Percentiles rank a stretch among this genome's conserved stretches.
phyloP scores from a whole-genome alignment of 2,888 invertebrate species.

The Lycaena phlaeas region DNA sequence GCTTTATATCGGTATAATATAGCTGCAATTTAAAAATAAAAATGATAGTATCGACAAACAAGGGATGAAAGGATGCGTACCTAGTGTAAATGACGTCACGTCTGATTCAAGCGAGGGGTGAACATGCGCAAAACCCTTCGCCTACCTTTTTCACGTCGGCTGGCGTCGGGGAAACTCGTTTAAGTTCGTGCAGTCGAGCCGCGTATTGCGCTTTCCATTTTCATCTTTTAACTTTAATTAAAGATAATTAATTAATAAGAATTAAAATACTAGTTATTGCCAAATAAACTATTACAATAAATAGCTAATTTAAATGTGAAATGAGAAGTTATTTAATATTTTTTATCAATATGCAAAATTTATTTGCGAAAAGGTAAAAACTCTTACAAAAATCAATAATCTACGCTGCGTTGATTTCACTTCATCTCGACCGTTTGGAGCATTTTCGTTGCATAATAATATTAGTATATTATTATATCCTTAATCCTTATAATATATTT shows the following conservation, averaged over 20 bases:
- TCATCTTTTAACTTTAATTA: neutral
- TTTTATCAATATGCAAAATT: neutral
- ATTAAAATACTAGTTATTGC: neutral
- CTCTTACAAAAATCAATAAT: too few relatives aligned
- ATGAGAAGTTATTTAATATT: neutral
- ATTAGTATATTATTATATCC: too few relatives aligned
- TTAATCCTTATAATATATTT: too few relatives aligned
- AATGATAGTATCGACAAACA: constrained; percentile 7
- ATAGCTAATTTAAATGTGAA: neutral
- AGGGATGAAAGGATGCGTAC: constrained; percentile 22
- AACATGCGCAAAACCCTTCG: constrained; percentile 51
- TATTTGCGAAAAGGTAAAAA: too few relatives aligned
- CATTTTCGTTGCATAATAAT: too few relatives aligned
- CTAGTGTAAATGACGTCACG: constrained; percentile 44
- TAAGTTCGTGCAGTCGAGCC: constrained; percentile 27
- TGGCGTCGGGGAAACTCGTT: constrained; percentile 28
- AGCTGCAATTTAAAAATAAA: too few relatives aligned
- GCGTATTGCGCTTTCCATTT: constrained; percentile 9
- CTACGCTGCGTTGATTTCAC: too few relatives aligned
- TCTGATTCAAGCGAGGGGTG: constrained; percentile 29
- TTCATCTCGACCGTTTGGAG: too few relatives aligned
- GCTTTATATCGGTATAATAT: too few relatives aligned
- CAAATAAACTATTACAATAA: too few relatives aligned
- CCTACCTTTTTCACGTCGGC: constrained; percentile 41
- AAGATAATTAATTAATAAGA: too few relatives aligned